Evolutionary conservation across 2,888 invertebrate genomes (phyloP).

Genomic region (Bibio marci): DNA sequence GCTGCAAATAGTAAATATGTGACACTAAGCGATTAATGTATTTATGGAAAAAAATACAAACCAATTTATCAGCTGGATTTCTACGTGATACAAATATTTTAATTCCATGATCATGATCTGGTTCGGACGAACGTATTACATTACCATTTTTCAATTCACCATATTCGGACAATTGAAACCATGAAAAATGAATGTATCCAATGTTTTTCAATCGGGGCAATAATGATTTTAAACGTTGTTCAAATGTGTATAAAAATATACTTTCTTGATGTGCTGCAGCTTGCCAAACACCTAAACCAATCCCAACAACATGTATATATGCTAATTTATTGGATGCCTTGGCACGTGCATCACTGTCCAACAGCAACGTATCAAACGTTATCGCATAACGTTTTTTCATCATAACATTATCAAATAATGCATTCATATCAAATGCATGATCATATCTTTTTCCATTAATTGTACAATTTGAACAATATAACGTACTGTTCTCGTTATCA

Average conservation of each 20-base stretch:
- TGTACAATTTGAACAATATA: too few species aligned
- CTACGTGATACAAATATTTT: conserved; percentile 34
- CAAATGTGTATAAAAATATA: conserved; percentile 43
- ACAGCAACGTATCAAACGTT: conserved; percentile 39
- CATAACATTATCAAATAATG: conserved; percentile 25
- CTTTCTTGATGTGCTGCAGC: conserved; percentile 40
- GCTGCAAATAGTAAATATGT: not conserved
- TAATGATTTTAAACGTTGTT: conserved; percentile 37
- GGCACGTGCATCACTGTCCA: conserved; percentile 44
- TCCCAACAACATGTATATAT: conserved; percentile 47
- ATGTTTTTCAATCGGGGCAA: conserved; percentile 33
- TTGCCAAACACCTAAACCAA: conserved; percentile 51
- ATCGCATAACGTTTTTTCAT: conserved; percentile 32
- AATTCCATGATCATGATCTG: conserved; percentile 30
- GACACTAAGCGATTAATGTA: too few species aligned
- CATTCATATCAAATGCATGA: too few species aligned
- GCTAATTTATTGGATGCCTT: conserved; percentile 32
- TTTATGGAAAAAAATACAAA: too few species aligned
- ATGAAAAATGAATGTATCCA: conserved; percentile 48
- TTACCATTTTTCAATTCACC: conserved; percentile 32
- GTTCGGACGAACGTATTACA: conserved; percentile 10
- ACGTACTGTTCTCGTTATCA: conserved; percentile 8
- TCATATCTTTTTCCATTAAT: too few species aligned
- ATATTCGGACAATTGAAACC: conserved; percentile 34
- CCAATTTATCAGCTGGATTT: conserved; percentile 36